Evolutionary conservation across 1,140 invertebrate species (phyloP).

Genomic region (Chionoecetes opilio): DNA sequence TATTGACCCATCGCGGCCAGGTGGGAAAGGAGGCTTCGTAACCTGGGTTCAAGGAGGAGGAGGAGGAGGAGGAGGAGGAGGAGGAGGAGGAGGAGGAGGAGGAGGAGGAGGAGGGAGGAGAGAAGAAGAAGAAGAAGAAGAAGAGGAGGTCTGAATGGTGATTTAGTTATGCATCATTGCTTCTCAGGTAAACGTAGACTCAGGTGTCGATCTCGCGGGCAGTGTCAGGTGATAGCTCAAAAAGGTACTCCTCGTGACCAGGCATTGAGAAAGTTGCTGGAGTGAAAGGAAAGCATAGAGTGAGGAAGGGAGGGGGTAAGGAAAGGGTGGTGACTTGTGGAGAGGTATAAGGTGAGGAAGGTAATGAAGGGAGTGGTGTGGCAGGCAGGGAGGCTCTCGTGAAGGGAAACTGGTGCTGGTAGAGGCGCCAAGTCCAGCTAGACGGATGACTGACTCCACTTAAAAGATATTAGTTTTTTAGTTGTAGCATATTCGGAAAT

Average conservation of each 20-base stretch:
- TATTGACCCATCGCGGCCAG: too few relatives aligned
- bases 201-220: background rate
- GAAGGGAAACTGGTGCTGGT: too few relatives aligned
- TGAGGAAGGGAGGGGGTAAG: background rate
- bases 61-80: background rate
- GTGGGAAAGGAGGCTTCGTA: too few relatives aligned
- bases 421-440: too few relatives aligned
- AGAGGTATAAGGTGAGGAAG: background rate
- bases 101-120: background rate
- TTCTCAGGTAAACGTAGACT: slow-evolving; percentile 17
- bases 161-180: background rate
- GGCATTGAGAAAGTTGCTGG: slow-evolving; percentile 3
- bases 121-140: too few relatives aligned
- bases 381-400: background rate
- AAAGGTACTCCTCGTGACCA: background rate
- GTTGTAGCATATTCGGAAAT: too few relatives aligned
- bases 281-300: background rate
- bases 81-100: background rate
- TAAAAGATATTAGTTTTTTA: too few relatives aligned
- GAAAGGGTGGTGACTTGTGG: background rate
- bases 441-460: too few relatives aligned
- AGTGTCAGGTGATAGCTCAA: background rate
- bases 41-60: too few relatives aligned
- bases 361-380: background rate
- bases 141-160: background rate